Evolutionary conservation across 2,113 vertebrate genomes (phyloP).

Genomic region (Trochalopteron elliotii): DNA sequence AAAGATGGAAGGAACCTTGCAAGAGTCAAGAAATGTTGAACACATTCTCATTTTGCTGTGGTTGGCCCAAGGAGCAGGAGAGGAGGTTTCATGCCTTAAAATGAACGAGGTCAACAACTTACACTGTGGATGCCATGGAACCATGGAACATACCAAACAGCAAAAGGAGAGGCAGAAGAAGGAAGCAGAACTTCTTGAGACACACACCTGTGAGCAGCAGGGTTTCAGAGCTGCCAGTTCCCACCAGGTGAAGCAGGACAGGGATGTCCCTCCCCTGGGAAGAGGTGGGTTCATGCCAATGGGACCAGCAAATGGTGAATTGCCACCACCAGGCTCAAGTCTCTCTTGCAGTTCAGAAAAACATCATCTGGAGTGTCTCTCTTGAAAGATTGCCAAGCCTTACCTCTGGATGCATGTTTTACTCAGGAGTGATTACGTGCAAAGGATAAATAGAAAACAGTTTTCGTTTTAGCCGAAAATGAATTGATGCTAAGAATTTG

Average conservation of each 20-base stretch:
- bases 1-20: neutral
- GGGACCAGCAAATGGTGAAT: neutral
- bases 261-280: neutral
- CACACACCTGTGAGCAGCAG: neutral
- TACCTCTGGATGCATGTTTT: neutral
- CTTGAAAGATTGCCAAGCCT: neutral
- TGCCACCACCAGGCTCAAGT: neutral
- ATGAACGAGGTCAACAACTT: neutral
- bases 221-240: neutral
- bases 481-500: neutral
- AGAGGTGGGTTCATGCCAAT: neutral
- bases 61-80: neutral
- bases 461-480: neutral
- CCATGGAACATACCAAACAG: neutral
- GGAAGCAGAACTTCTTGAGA: neutral
- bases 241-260: neutral
- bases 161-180: neutral
- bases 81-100: neutral
- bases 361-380: neutral
- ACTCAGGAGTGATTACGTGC: neutral
- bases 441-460: slow-evolving; percentile 24
- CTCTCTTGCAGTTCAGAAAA: neutral
- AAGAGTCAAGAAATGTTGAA: neutral
- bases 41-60: neutral
- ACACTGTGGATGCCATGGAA: neutral